Evolutionary conservation across 2,797 vertebrate species (phyloP).

Genomic region (Tamandua tetradactyla): DNA sequence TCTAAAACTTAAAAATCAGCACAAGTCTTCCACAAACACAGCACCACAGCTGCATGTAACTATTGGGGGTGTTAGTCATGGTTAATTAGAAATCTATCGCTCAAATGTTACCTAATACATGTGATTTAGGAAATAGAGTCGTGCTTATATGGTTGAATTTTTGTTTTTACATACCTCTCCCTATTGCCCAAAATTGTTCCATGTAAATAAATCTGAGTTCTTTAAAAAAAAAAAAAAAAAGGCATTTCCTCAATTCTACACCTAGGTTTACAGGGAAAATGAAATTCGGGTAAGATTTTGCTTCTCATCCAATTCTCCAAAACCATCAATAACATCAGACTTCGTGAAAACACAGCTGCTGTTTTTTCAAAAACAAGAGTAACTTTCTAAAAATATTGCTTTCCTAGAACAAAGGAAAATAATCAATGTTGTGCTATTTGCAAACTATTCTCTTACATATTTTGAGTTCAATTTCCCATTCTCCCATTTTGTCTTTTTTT

Average conservation of each 20-base stretch:
- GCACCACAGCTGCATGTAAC: background rate
- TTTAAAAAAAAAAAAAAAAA: constrained; percentile 1
- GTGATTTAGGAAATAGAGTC: background rate
- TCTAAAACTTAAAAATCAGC: background rate
- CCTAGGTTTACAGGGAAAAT: background rate
- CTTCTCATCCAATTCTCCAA: background rate
- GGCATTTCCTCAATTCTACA: background rate
- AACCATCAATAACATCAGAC: background rate
- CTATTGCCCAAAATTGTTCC: background rate
- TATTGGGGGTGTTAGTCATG: background rate
- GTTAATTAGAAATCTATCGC: background rate
- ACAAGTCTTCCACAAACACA: background rate
- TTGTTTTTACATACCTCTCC: background rate
- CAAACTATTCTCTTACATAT: background rate
- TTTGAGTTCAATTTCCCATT: background rate
- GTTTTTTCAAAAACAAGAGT: background rate
- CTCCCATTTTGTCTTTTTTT: background rate
- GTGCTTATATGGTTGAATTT: background rate
- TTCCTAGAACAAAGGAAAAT: constrained; percentile 28
- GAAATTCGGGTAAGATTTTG: background rate
- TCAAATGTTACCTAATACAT: background rate
- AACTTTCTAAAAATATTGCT: background rate
- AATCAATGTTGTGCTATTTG: background rate
- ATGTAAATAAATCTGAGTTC: background rate
- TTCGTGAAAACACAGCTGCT: background rate